phyloP scores from a whole-genome alignment of 2,113 vertebrate genomes.

The Psilopsiagon aurifrons region DNA sequence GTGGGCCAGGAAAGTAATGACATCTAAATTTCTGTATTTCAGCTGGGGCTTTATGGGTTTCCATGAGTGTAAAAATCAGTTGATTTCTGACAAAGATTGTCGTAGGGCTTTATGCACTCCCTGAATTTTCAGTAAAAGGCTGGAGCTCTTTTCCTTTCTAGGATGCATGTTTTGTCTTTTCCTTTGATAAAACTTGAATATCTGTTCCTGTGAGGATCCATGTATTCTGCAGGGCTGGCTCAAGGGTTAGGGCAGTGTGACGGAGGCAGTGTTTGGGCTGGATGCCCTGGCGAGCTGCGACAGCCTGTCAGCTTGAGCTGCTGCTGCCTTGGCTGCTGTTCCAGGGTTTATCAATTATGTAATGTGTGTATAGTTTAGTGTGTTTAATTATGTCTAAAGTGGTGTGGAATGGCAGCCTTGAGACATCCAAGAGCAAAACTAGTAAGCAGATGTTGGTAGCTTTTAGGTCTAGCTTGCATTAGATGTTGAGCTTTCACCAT shows the following conservation, averaged over 20 bases:
- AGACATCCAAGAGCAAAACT: neutral
- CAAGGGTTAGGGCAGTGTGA: neutral
- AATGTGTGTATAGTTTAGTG: neutral
- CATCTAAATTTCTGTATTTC: neutral
- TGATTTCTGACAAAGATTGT: neutral
- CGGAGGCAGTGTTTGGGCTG: fast-evolving
- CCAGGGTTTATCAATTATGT: neutral
- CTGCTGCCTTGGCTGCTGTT: neutral
- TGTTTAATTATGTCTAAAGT: neutral
- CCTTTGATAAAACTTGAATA: neutral
- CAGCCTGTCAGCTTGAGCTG: neutral
- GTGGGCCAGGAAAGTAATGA: neutral
- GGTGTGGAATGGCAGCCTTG: neutral
- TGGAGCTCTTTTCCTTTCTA: neutral
- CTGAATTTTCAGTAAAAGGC: neutral
- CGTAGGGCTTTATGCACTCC: neutral
- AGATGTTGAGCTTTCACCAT: neutral
- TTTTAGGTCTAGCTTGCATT: neutral
- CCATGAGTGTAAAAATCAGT: fast-evolving
- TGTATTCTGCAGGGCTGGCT: neutral
- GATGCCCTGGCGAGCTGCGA: neutral
- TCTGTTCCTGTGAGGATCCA: fast-evolving
- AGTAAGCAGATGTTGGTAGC: neutral
- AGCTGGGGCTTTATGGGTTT: neutral
- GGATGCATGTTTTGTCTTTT: neutral